Conservation (phyloP, 2,888 invertebrate genomes). For the Globia sparganii region DNA sequence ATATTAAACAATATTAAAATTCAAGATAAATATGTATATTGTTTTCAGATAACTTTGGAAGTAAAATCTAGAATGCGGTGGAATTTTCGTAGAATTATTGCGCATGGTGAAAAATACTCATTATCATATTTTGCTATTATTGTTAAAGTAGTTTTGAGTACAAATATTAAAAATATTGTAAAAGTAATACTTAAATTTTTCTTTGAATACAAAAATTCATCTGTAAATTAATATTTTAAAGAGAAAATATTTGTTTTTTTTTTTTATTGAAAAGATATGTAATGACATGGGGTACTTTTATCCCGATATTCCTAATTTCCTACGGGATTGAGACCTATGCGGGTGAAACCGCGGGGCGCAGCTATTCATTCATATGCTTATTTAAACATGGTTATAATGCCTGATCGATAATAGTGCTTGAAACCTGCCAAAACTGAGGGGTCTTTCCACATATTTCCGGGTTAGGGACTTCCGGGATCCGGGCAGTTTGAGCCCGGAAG, state of each 20-base stretch:
- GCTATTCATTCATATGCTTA: no score
- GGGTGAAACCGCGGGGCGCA: no score
- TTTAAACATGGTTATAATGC: background rate
- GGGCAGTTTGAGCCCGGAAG: background rate
- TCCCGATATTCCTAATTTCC: no score
- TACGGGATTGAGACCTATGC: no score
- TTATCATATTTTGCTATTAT: slow-evolving; percentile 12
- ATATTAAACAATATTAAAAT: slow-evolving; percentile 81
- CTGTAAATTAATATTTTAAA: no score
- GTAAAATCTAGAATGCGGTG: slow-evolving; percentile 70
- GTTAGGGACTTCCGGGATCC: background rate
- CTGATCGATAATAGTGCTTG: background rate
- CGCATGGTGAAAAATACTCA: slow-evolving; percentile 13
- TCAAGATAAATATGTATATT: slow-evolving; percentile 86
- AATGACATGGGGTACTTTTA: no score
- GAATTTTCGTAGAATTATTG: slow-evolving; percentile 46
- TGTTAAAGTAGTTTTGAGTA: no score
- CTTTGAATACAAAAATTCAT: background rate
- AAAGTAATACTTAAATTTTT: background rate
- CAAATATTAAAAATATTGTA: no score
- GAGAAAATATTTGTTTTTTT: no score
- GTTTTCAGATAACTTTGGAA: slow-evolving; percentile 82
- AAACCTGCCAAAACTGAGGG: background rate
- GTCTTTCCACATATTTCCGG: background rate
- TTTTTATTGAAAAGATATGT: no score